Evolutionary conservation across 2,797 vertebrate species (phyloP).

Genomic region (Sciaenops ocellatus): DNA sequence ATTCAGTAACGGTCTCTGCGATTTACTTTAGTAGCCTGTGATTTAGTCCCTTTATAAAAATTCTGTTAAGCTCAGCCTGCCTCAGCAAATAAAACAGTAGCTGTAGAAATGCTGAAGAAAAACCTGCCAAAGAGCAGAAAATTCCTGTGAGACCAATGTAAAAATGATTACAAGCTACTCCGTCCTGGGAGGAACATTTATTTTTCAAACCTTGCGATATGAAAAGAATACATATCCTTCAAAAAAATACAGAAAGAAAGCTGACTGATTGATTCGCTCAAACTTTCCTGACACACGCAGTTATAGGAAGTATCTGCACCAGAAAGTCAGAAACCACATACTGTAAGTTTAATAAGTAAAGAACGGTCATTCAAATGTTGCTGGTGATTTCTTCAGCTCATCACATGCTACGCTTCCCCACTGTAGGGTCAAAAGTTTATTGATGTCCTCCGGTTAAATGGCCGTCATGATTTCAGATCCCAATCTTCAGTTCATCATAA

Average conservation of each 20-base stretch:
- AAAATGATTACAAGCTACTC: conserved; percentile 36
- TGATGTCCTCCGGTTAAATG: not conserved
- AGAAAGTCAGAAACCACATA: conserved; percentile 12
- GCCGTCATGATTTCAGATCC: conserved; percentile 31
- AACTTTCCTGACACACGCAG: not conserved
- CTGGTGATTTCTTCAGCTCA: conserved; percentile 22
- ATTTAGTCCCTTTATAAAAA: conserved; percentile 60
- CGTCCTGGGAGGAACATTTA: conserved; percentile 49
- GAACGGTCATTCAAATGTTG: conserved; percentile 17
- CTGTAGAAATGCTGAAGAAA: conserved; percentile 19
- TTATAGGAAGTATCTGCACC: not conserved
- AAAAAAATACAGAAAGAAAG: not conserved
- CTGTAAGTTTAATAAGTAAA: not conserved
- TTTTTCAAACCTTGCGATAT: conserved; percentile 49
- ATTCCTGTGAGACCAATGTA: not conserved
- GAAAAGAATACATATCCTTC: conserved; percentile 23
- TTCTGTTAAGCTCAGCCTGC: conserved; percentile 37
- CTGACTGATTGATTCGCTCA: not conserved
- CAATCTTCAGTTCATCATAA: conserved; percentile 35
- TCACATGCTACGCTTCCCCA: conserved; percentile 9
- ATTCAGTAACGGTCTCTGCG: conserved; percentile 46
- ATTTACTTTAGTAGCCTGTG: conserved; percentile 60
- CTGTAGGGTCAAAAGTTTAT: conserved; percentile 14
- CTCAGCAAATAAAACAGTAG: conserved; percentile 40
- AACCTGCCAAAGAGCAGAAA: conserved; percentile 3